These are phyloP conservation scores for Paelopatides confundens DNA, from an alignment of 53 echinoderm and acorn worm genomes.

Conservation along the genomic window DNA sequence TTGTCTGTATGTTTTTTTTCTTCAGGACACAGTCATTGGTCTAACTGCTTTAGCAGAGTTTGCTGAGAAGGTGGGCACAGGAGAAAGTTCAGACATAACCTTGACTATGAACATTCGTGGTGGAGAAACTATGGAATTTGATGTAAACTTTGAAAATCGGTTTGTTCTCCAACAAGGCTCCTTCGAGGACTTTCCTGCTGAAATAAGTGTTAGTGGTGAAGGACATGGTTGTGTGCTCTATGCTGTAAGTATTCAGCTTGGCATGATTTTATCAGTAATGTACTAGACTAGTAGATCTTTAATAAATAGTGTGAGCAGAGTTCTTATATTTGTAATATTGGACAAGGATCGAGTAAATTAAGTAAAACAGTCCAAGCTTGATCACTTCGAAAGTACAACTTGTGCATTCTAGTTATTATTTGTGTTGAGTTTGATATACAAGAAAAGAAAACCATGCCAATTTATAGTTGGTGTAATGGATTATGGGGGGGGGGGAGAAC, in stretches of 20 bases:
- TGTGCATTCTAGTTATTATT: too few relatives aligned
- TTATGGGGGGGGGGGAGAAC: too few relatives aligned
- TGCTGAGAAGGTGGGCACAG: constrained; percentile 56
- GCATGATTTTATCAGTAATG: neutral
- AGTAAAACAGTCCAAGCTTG: too few relatives aligned
- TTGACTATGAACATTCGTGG: constrained; percentile 25
- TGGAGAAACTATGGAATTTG: neutral
- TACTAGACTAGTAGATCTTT: too few relatives aligned
- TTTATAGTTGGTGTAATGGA: too few relatives aligned
- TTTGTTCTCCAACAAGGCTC: neutral
- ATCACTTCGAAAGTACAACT: too few relatives aligned
- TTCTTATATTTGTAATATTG: too few relatives aligned
- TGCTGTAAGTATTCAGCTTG: neutral
- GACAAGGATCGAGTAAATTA: too few relatives aligned
- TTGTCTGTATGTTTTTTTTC: neutral
- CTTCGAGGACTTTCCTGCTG: constrained; percentile 29
- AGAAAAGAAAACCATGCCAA: too few relatives aligned
- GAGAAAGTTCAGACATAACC: neutral
- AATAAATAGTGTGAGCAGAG: too few relatives aligned
- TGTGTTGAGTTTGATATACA: too few relatives aligned
- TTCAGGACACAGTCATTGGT: constrained; percentile 90
- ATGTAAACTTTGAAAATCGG: constrained; percentile 15
- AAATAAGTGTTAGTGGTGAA: neutral
- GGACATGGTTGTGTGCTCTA: constrained; percentile 21
- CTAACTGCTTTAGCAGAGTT: constrained; percentile 82